Conservation (phyloP, 2,888 invertebrate genomes). For the Drosophila flavopinicola region DNA sequence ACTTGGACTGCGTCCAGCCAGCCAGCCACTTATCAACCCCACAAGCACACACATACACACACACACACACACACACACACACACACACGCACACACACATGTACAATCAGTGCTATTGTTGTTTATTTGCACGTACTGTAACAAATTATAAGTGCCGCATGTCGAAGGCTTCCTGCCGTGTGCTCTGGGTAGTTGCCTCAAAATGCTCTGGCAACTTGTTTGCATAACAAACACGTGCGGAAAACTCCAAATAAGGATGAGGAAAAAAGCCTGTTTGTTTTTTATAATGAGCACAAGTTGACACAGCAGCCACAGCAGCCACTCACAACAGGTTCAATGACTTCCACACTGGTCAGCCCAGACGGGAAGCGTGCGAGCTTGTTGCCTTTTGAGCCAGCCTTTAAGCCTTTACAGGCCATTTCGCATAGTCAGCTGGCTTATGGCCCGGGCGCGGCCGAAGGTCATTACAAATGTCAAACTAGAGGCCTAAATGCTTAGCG, state of each 20-base stretch:
- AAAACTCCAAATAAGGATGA: conserved; percentile 11
- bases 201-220: conserved; percentile 65
- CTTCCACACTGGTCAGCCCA: conserved; percentile 36
- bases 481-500: conserved; percentile 7
- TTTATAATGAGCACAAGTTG: conserved; percentile 48
- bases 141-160: conserved; percentile 76
- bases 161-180: conserved; percentile 68
- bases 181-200: conserved; percentile 12
- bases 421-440: conserved; percentile 15
- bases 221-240: conserved; percentile 72
- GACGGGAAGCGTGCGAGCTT: conserved; percentile 18
- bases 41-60: conserved; percentile 2
- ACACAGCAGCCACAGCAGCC: not conserved
- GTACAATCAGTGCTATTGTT: conserved; percentile 44
- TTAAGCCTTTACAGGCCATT: conserved; percentile 17
- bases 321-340: conserved; percentile 52
- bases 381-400: not conserved
- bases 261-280: conserved; percentile 30
- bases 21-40: conserved; percentile 16
- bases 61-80: conserved; percentile 2
- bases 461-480: conserved; percentile 55
- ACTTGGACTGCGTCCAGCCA: conserved; percentile 46
- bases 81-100: not conserved
- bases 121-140: conserved; percentile 68
- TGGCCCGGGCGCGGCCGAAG: conserved; percentile 42